A percentile compares a stretch with the other conserved stretches of the same genome.
phyloP scores from a whole-genome alignment of 2,797 vertebrate genomes.

The Galagoides demidoff region DNA sequence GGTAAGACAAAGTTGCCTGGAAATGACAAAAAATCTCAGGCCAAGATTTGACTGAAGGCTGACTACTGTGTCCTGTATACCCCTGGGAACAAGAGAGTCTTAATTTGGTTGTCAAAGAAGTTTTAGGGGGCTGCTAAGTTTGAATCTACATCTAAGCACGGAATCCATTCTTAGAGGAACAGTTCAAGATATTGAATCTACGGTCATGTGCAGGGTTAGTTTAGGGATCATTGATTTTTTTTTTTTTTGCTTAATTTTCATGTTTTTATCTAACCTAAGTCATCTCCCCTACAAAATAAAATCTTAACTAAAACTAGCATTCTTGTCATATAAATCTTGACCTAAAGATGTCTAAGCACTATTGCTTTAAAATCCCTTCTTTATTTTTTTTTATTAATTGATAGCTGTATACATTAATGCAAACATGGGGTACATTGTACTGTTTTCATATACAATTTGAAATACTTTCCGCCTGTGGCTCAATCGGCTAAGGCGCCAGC shows the following conservation, averaged over 20 bases:
- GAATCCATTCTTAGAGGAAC: not conserved
- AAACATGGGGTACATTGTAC: too few species aligned
- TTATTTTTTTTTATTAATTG: too few species aligned
- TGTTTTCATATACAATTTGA: too few species aligned
- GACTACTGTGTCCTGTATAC: not conserved
- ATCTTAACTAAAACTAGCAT: not conserved
- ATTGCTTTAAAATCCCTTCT: not conserved
- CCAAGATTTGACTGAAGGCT: not conserved
- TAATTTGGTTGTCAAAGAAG: not conserved
- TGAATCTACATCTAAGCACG: not conserved
- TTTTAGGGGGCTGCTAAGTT: not conserved
- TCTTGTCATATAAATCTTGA: not conserved
- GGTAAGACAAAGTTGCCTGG: not conserved
- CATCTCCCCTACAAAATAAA: not conserved
- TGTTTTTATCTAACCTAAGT: not conserved
- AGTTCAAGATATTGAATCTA: not conserved
- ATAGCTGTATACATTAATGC: too few species aligned
- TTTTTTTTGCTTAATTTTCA: not conserved
- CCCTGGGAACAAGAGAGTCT: not conserved
- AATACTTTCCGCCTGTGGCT: too few species aligned
- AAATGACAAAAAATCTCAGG: not conserved
- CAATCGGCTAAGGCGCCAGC: too few species aligned
- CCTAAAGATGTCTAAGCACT: not conserved
- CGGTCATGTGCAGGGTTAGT: not conserved
- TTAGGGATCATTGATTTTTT: not conserved